Percentiles rank a stretch among this genome's conserved stretches.
phyloP scores from a whole-genome alignment of 2,113 vertebrate species.

The Tachycineta bicolor region DNA sequence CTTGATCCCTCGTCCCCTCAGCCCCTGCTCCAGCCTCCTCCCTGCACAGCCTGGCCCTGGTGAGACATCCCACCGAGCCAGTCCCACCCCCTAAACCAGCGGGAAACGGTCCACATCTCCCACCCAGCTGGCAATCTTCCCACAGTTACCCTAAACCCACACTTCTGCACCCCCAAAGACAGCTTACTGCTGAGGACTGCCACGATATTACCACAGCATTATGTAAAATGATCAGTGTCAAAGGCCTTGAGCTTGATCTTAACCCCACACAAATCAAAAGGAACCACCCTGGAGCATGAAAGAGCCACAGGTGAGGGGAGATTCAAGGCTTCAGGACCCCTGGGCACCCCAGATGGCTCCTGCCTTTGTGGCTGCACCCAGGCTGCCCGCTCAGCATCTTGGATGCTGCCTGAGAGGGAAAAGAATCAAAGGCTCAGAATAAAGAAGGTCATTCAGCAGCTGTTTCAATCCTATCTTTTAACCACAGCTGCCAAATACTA shows the following conservation, averaged over 20 bases:
- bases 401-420: not conserved
- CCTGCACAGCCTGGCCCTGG: not conserved
- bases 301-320: not conserved
- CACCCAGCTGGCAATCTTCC: not conserved
- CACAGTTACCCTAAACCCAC: not conserved
- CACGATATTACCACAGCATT: fast-evolving
- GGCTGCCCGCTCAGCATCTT: not conserved
- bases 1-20: not conserved
- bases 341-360: not conserved
- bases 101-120: not conserved
- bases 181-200: not conserved
- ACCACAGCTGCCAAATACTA: not conserved
- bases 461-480: not conserved
- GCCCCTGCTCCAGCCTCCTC: not conserved
- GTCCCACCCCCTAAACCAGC: fast-evolving
- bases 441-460: not conserved
- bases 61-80: not conserved
- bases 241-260: not conserved
- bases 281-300: not conserved
- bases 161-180: not conserved
- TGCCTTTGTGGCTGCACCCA: not conserved
- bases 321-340: not conserved
- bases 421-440: not conserved
- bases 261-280: not conserved
- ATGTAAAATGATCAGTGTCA: not conserved